Base-by-base conservation (phyloP, 2,888 invertebrate genomes). In the Phymatocera aterrima region DNA sequence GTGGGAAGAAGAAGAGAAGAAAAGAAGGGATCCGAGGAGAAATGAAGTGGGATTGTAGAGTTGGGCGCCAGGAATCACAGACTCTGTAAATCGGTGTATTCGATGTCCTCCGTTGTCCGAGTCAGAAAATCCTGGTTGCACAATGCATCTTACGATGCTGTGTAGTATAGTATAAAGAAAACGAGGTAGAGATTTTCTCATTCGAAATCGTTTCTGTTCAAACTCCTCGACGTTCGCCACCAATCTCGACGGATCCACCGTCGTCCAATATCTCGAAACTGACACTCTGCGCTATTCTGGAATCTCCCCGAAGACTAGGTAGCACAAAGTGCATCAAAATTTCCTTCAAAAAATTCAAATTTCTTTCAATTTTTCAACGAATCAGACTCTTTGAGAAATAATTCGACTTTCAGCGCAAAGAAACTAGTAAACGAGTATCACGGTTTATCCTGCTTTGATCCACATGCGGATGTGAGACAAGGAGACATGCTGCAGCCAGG, bases 1-100 rank as follows among this genome's bases (percentile, higher is more conserved):
- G n/a, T n/a, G n/a, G n/a, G n/a, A n/a, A 18, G 6, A 51, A 51
- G 24, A 10, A 8, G 51, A 18, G 15, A 8, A n/a, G 61, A 18
- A 64, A 4, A 1, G 18, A 24, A 46, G 28, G 43, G 43, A n/a
- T 46, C 28, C 43, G 28, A 3, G 24, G 28, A 46, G 24, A 46
- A 68, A 6, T 28, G 46, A 10, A 64, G 46, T 28, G 34, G 34
- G 37, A 64, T n/a, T 64, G 10, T 2, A 15, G 18, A 5, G 3
- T 18, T 21, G 2, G 1, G 37, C 18, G 28, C 68, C 28, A 21
- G 21, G 68, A 46, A 46, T 68, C 68, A 68, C 46, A 28, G 46
- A 68, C 46, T 46, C 43, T 3, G 68, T 68, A 68, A 68, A 68
- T 68, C 46, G 68, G 68, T 46, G 46, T 46, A 68, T 68, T 28